phyloP scores from a whole-genome alignment of 1,140 invertebrate species.

The Brachystomella parvula region DNA sequence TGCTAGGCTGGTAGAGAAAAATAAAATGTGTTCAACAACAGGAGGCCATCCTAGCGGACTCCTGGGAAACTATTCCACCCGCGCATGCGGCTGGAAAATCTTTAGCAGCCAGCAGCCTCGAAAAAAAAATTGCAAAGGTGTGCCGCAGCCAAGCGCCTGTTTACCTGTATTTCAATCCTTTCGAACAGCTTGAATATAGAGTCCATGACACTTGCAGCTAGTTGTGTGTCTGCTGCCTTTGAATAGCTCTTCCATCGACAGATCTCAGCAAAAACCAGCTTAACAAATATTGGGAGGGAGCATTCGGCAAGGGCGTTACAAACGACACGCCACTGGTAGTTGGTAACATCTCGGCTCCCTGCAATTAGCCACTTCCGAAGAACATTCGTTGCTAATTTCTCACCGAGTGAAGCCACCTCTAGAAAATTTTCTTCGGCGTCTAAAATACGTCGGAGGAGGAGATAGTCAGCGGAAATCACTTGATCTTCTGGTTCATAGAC shows the following conservation, averaged over 20 bases:
- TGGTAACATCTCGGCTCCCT: slow-evolving; percentile 75
- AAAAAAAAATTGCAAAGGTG: too few relatives aligned
- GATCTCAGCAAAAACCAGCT: slow-evolving; percentile 92
- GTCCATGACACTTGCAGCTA: slow-evolving; percentile 92
- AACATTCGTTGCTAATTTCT: slow-evolving; percentile 87
- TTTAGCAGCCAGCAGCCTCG: not conserved
- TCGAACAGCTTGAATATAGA: slow-evolving; percentile 96
- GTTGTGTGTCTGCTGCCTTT: slow-evolving; percentile 78
- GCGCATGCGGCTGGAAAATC: too few relatives aligned
- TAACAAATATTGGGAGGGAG: slow-evolving; percentile 93
- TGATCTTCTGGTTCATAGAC: slow-evolving; percentile 79
- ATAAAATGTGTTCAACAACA: too few relatives aligned
- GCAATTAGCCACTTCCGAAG: slow-evolving; percentile 91
- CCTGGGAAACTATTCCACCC: too few relatives aligned
- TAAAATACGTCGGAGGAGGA: slow-evolving; percentile 78
- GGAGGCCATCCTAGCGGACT: too few relatives aligned
- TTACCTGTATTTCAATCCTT: slow-evolving; percentile 79
- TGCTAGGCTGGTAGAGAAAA: too few relatives aligned
- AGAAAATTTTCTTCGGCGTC: slow-evolving; percentile 84
- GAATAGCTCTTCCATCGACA: slow-evolving; percentile 95
- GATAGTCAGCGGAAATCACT: slow-evolving; percentile 74
- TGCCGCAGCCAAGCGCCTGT: not conserved
- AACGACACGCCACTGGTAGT: slow-evolving; percentile 90
- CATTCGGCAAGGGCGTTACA: slow-evolving; percentile 87
- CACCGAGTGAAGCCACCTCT: slow-evolving; percentile 81